Evolutionary conservation across 2,797 vertebrate species (phyloP), one percentile per base, ranked within the genome.

Genomic region (Cichlasoma orientale): DNA sequence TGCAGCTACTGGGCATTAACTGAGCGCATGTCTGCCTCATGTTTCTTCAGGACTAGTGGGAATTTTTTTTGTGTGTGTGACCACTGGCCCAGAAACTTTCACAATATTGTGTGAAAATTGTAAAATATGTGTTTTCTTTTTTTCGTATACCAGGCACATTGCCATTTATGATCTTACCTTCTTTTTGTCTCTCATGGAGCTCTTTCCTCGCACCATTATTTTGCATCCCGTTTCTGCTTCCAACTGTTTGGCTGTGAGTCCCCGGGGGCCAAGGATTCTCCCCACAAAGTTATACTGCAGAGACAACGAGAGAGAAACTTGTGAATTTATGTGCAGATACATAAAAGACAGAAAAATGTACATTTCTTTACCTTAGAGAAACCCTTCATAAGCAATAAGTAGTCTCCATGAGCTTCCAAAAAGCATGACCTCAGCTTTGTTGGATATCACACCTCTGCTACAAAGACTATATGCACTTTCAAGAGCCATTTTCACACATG

Each of bases 181-280:
- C 92, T 96, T 96, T 83, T 94, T 95, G 94, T 96, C 96, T 87
- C 96, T 94, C 96, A 96, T 96, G 82, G 96, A 96, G 91, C 96
- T 96, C 87, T 96, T 96, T 70, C 96, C 96, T 91, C 96, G 93
- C 85, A 96, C 96, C 96, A 96, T 96, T 89, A 96, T 96, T 94
- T 96, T 96, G 90, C 96, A 96, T 86, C 96, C 96, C 3, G 96
- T 96, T 83, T 96, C 96, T 76, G 96, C 95, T 90, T 96, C 96
- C 91, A 96, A 87, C 92, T 96, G 96, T 91, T 96, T 96, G 83
- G 96, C 95, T 19, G 96, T 96, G 79, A 96, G 95, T 86, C 96
- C 96, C 27, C 96, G 93, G 19, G 96, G 96, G 52, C 96, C 96
- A 58, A 96, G 95, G 86, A 96, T 96, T 91, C 96, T 94, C 78